A percentile compares a stretch with the other conserved stretches of the same genome.
phyloP scores from a whole-genome alignment of 2,113 vertebrate genomes.

The Edolisoma coerulescens region DNA sequence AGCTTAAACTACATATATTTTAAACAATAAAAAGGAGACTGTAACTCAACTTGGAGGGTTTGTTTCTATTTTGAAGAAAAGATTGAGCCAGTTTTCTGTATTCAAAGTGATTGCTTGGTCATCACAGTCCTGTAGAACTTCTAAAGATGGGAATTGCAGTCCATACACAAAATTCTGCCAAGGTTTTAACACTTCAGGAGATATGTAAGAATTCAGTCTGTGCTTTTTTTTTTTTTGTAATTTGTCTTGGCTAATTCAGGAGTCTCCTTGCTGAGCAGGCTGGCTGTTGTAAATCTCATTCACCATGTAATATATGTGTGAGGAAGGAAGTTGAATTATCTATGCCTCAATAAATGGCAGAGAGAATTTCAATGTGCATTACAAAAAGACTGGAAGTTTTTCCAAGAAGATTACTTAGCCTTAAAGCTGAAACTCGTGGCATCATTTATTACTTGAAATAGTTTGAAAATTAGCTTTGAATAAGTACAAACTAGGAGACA shows the following conservation, averaged over 20 bases:
- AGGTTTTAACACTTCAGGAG: background rate
- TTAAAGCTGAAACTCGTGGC: background rate
- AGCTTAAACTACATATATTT: background rate
- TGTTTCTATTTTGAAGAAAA: background rate
- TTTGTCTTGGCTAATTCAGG: conserved; percentile 5
- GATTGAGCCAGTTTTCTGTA: background rate
- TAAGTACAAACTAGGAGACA: background rate
- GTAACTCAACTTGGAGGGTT: background rate
- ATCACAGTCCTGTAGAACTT: background rate
- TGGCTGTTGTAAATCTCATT: conserved; percentile 6
- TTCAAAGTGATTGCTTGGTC: background rate
- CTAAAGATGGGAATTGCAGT: background rate
- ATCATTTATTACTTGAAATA: background rate
- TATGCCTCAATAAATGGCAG: background rate
- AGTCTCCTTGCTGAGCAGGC: background rate
- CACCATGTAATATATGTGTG: background rate
- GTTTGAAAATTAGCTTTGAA: background rate
- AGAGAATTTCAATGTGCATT: background rate
- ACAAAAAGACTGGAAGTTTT: background rate
- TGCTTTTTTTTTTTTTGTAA: background rate
- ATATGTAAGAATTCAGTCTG: background rate
- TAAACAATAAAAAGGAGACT: background rate
- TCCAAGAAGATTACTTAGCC: background rate
- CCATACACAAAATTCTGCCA: background rate
- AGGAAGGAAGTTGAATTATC: conserved; percentile 1